Evolutionary conservation across 2,797 vertebrate genomes (phyloP).

Genomic region (Lagocephalus sceleratus): DNA sequence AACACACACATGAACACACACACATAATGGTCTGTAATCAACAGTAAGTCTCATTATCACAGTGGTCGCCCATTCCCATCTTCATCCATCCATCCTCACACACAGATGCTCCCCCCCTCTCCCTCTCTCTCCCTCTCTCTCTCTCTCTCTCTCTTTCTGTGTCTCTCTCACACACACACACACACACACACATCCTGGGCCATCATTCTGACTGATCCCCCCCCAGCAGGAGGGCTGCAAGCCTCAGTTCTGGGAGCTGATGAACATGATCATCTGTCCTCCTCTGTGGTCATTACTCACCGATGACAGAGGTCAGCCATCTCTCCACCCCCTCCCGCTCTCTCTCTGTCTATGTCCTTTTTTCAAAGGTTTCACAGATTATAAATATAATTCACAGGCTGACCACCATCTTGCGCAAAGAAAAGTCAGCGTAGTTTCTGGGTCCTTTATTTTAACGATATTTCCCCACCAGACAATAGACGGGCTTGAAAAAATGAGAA

Average conservation of each 20-base stretch:
- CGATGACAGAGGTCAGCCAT: constrained; percentile 43
- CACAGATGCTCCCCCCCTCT: background rate
- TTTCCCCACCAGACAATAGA: no score
- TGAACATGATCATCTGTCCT: constrained; percentile 63
- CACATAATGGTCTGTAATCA: constrained; percentile 26
- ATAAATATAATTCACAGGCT: no score
- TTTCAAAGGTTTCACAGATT: no score
- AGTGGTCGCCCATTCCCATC: constrained; percentile 27
- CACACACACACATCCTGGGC: constrained; percentile 21
- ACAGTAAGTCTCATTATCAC: constrained; percentile 28
- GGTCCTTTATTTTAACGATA: no score
- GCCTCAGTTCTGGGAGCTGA: constrained; percentile 50
- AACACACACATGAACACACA: background rate
- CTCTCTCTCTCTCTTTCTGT: no score
- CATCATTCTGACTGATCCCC: constrained; percentile 57
- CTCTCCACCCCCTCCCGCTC: constrained; percentile 20
- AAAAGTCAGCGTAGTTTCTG: no score
- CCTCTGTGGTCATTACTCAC: constrained; percentile 56
- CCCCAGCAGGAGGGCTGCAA: constrained; percentile 46
- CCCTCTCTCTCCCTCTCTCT: constrained; percentile 1
- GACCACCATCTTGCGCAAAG: no score
- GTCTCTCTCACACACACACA: constrained; percentile 10
- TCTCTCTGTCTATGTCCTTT: no score
- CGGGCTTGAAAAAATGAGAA: no score
- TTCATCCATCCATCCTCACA: constrained; percentile 11